A percentile compares a stretch with the other conserved stretches of the same genome.
Conservation (phyloP, 2,888 invertebrate genomes). For the Antheraea yamamai region DNA sequence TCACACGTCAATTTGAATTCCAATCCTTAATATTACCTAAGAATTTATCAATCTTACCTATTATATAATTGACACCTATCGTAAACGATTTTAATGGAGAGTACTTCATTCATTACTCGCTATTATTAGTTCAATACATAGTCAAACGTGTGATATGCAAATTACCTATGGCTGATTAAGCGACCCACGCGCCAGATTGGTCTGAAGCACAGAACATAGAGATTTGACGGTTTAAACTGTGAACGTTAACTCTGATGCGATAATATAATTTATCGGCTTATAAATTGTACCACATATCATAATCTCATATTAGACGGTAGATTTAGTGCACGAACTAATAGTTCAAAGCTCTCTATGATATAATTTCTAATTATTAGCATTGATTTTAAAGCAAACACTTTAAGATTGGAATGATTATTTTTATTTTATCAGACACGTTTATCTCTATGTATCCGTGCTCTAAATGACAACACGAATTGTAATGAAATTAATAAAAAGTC, state of each 20-base stretch:
- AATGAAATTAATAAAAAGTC: no score
- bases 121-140: constrained; percentile 42
- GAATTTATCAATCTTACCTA: no score
- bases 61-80: constrained; percentile 20
- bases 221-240: background rate
- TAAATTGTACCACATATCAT: constrained; percentile 27
- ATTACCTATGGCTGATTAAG: constrained; percentile 34
- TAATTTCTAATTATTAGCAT: constrained; percentile 33
- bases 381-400: background rate
- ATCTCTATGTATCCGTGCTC: no score
- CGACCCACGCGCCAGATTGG: constrained; percentile 12
- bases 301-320: constrained; percentile 32
- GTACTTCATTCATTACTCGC: constrained; percentile 36
- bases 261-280: background rate
- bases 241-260: background rate
- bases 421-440: no score
- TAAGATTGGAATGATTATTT: no score
- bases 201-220: constrained; percentile 1
- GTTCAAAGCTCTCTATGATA: constrained; percentile 34
- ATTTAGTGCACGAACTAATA: constrained; percentile 32
- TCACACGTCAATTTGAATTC: no score
- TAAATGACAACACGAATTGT: no score
- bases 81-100: constrained; percentile 21
- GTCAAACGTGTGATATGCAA: constrained; percentile 12
- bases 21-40: no score